Evolutionary conservation across 2,797 vertebrate genomes (phyloP), one percentile per base, ranked within the genome.

Genomic region (Oryzias dopingdopingensis): DNA sequence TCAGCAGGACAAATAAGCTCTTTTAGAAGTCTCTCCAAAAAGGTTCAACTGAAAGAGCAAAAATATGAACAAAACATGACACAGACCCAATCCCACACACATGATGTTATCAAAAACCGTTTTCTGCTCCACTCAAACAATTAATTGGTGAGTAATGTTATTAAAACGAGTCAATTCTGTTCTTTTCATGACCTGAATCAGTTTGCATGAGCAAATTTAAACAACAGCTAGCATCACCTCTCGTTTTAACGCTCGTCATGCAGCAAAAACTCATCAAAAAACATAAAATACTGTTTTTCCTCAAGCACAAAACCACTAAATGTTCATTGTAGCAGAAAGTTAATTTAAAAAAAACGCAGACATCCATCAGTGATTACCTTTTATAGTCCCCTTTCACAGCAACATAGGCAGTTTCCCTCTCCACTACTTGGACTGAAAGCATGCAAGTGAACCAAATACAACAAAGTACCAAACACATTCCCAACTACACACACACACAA

Each of bases 401-500:
- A 59, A 70, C 37, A 22, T 49, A 55, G 41, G 80, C 62, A 56
- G 65, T 67, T 75, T 77, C 65, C 54, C 49, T 78, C 58, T 73
- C 65, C 22, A 47, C 56, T 62, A 56, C 57, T 17, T 22, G 46
- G 59, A 41, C 49, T 70, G 68, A 76, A 72, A 77, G 71, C 61
- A 45, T 67, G 72, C 2, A 40, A 81, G 63, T 68, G 72, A 82
- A 73, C 62, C 69, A 72, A 79, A 83, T 83, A 75, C 76, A 79
- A 82, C 76, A 75, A 59, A 17, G 62, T 59, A 46, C 43, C 14
- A 0, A 47, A 26, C 50, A 56, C 5, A 64, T 59, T 56, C 52
- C 54, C 41, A 32, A 23, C 17, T 48, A 61, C 50, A 63, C 52
- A 52, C 49, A 65, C 32, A 26, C 50, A 56, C 41, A 32, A 23